Conservation (phyloP, 1,140 invertebrate genomes). For the Calliphora vicina region DNA sequence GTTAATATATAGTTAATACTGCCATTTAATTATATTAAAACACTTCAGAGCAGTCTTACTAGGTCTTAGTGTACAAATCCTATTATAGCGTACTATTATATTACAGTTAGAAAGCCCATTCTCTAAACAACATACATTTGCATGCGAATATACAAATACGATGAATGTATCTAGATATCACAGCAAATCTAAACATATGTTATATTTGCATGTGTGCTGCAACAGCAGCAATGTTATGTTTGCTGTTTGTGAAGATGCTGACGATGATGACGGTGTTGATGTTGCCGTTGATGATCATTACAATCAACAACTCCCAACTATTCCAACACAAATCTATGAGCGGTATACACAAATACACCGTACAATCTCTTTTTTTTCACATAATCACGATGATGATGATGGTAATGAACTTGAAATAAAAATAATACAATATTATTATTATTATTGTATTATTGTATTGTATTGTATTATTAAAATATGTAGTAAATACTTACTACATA, state of each 20-base stretch:
- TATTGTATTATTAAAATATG: not conserved
- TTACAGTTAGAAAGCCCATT: not conserved
- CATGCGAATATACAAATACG: too few relatives aligned
- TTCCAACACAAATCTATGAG: not conserved
- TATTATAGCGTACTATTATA: not conserved
- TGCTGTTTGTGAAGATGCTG: not conserved
- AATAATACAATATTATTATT: not conserved
- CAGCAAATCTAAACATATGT: not conserved
- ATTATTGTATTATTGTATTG: too few relatives aligned
- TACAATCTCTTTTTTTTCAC: constrained; percentile 22
- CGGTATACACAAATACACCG: not conserved
- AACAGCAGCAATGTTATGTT: not conserved
- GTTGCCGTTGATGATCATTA: not conserved
- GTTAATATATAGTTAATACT: too few relatives aligned
- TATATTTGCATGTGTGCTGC: not conserved
- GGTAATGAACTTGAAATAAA: constrained; percentile 31
- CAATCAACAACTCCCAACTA: not conserved
- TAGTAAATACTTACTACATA: not conserved
- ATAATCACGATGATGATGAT: constrained; percentile 32
- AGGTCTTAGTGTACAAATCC: not conserved
- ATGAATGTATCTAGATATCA: not conserved
- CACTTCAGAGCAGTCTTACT: not conserved
- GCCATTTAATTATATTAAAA: too few relatives aligned
- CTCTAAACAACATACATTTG: not conserved
- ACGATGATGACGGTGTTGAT: not conserved